These are phyloP conservation scores for Bombus pascuorum DNA, from an alignment of 1,140 invertebrate species.

Conservation along the genomic window DNA sequence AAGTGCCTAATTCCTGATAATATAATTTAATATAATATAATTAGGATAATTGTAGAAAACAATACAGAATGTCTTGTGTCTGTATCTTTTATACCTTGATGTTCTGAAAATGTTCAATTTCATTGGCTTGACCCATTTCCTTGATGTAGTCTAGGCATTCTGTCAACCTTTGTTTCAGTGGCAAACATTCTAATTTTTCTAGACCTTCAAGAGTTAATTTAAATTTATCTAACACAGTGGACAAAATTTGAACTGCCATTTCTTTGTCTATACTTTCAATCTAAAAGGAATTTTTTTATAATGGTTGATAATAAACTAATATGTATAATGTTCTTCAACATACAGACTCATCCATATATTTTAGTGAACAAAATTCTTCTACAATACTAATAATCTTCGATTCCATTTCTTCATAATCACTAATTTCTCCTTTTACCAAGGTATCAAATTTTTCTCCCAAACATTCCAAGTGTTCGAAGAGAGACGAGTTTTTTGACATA, in stretches of 20 bases:
- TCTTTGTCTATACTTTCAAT: conserved; percentile 37
- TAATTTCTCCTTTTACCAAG: conserved; percentile 60
- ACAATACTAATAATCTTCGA: conserved; percentile 60
- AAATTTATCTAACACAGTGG: conserved; percentile 68
- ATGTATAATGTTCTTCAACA: neutral
- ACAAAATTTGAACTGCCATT: conserved; percentile 53
- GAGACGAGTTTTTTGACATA: conserved; percentile 46
- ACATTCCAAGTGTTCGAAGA: conserved; percentile 62
- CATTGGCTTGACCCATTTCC: conserved; percentile 76
- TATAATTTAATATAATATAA: conserved; percentile 21
- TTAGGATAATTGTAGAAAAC: neutral
- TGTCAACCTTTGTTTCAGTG: conserved; percentile 75
- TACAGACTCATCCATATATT: conserved; percentile 64
- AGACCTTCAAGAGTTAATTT: conserved; percentile 67
- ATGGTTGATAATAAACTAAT: neutral
- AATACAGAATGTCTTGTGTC: neutral
- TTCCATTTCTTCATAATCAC: conserved; percentile 69
- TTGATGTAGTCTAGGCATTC: conserved; percentile 76
- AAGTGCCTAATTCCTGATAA: conserved; percentile 76
- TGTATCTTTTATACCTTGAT: conserved; percentile 73
- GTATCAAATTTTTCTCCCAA: conserved; percentile 69
- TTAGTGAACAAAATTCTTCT: conserved; percentile 63
- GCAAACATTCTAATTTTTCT: conserved; percentile 75
- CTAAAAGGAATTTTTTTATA: conserved; percentile 42
- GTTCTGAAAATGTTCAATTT: conserved; percentile 79